Evolutionary conservation across 2,888 invertebrate genomes (phyloP).

Genomic region (Lymantria monacha): DNA sequence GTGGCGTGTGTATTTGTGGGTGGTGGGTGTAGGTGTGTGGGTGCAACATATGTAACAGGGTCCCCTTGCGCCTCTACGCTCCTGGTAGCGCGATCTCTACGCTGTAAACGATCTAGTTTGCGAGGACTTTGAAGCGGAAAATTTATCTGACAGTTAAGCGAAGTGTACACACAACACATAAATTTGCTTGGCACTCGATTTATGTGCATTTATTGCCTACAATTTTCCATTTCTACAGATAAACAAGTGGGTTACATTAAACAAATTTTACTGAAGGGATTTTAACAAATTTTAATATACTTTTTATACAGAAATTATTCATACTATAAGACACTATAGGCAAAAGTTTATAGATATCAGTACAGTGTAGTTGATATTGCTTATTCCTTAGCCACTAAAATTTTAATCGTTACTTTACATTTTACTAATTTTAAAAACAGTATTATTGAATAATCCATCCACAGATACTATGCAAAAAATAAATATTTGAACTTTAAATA

Average conservation of each 20-base stretch:
- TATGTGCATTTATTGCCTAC: slow-evolving; percentile 11
- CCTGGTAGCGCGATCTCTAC: slow-evolving; percentile 55
- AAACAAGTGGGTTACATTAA: background rate
- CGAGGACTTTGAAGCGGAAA: slow-evolving; percentile 64
- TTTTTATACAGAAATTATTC: too few species aligned
- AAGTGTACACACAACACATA: slow-evolving; percentile 40
- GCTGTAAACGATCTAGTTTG: slow-evolving; percentile 70
- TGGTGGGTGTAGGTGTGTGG: slow-evolving; percentile 18
- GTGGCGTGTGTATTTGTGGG: slow-evolving; percentile 11
- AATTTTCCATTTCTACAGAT: background rate
- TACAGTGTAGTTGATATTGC: too few species aligned
- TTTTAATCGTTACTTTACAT: too few species aligned
- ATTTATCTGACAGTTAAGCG: slow-evolving; percentile 59
- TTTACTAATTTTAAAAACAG: too few species aligned
- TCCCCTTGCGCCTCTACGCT: slow-evolving; percentile 41
- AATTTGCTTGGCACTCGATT: slow-evolving; percentile 13
- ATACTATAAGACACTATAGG: too few species aligned
- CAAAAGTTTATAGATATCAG: too few species aligned
- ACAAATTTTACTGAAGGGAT: too few species aligned
- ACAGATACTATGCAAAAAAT: too few species aligned
- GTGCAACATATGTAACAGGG: slow-evolving; percentile 61
- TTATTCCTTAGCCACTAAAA: too few species aligned
- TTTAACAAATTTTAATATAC: too few species aligned
- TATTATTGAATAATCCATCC: too few species aligned
- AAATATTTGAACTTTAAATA: too few species aligned